Base-by-base conservation (phyloP, 1,140 invertebrate species). In the Muscidifurax raptorellus region DNA sequence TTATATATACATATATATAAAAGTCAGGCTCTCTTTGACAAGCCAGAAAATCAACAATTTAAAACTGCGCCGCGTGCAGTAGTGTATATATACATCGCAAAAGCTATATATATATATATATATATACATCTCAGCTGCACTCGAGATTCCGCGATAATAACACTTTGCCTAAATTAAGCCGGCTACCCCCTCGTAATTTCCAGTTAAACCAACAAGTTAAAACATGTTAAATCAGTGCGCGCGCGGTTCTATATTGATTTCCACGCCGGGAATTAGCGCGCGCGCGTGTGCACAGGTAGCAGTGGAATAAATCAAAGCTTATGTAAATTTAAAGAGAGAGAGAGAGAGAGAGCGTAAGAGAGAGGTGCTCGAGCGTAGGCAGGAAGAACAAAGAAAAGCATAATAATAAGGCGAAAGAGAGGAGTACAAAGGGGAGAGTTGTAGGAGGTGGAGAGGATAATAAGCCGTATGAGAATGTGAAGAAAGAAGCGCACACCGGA, bases 401-500 rank as follows among this genome's bases (percentile, higher is more conserved):
- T 75, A 80, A 87, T 71, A 82, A 82, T 75, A 81, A 80, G 66
- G 40, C 27, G 69, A 15, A 32, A 44, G 77, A 64, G 47, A 52
- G 69, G 72, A 82, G n/a, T n/a, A 59, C 66, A 78, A 32, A 69
- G 28, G 71, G 25, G 28, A 82, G 32, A 69, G n/a, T n/a, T 27
- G 15, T 28, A 82, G 40, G 28, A 30, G 47, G 13, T n/a, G n/a
- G 25, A 40, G 64, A 15, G 71, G 80, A 52, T 72, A 80, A 81
- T 40, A 75, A 84, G 82, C 80, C 77, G 84, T 80, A 74, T 82
- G 81, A 78, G 72, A 36, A 78, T 52, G 86, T 74, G 69, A 75
- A 80, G 66, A 74, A 75, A 75, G 67, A 47, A 77, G 85, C 86
- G 88, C 83, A 78, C 83, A 83, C 72, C 30, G 85, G 85, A 87